phyloP scores from a whole-genome alignment of 2,113 vertebrate species.

The Aegithalos caudatus region DNA sequence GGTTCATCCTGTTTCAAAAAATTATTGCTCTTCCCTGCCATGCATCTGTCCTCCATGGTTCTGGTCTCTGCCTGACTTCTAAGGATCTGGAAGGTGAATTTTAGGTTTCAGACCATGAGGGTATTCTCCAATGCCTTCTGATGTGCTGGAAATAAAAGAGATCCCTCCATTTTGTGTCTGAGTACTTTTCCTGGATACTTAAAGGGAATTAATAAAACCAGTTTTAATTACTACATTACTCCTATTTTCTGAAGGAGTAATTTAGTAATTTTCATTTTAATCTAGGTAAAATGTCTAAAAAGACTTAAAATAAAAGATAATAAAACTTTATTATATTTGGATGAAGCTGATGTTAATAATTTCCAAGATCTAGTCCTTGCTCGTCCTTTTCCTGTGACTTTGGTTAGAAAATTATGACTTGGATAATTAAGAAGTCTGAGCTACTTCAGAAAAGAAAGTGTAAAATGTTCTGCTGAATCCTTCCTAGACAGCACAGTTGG shows the following conservation, averaged over 20 bases:
- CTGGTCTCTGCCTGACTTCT: neutral
- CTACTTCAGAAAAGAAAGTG: neutral
- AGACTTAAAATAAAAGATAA: neutral
- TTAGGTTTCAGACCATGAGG: neutral
- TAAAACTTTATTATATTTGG: neutral
- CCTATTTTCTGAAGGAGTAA: neutral
- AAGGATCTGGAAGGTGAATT: neutral
- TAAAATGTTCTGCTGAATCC: neutral
- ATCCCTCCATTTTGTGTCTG: neutral
- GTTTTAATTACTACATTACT: neutral
- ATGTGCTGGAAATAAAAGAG: neutral
- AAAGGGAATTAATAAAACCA: neutral
- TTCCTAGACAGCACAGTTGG: neutral
- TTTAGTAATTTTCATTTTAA: neutral
- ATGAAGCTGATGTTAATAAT: neutral
- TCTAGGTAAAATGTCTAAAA: neutral
- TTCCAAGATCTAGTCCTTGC: neutral
- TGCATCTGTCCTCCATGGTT: neutral
- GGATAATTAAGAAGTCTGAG: slow-evolving; percentile 12
- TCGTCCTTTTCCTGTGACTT: neutral
- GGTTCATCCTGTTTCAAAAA: neutral
- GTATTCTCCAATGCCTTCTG: neutral
- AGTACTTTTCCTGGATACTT: neutral
- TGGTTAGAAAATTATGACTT: neutral
- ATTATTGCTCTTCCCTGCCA: neutral